Evolutionary conservation across 1,140 invertebrate species (phyloP).

Genomic region (Bombus sylvicola): DNA sequence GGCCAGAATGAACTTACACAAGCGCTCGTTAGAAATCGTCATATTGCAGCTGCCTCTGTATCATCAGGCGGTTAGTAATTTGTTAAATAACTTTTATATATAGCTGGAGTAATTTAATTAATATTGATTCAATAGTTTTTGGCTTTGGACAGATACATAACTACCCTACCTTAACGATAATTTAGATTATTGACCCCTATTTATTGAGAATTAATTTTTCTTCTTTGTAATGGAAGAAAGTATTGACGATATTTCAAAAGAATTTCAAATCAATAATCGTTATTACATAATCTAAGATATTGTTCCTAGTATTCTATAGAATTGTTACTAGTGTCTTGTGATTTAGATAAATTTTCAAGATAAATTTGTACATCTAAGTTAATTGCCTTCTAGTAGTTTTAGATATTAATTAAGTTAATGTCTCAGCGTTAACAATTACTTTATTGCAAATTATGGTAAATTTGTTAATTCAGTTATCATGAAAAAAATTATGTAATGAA

Average conservation of each 20-base stretch:
- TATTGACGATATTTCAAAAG: not conserved
- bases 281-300: constrained; percentile 49
- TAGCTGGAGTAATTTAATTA: not conserved
- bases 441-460: not conserved
- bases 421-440: not conserved
- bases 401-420: not conserved
- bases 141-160: not conserved
- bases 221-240: not conserved
- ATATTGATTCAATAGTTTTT: not conserved
- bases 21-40: constrained; percentile 83
- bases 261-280: not conserved
- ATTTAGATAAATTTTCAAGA: not conserved
- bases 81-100: not conserved
- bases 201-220: not conserved
- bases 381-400: not conserved
- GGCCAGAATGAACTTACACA: constrained; percentile 74
- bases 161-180: not conserved
- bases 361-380: not conserved
- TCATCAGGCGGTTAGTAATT: constrained; percentile 81
- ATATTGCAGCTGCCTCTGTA: constrained; percentile 85
- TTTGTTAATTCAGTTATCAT: not conserved
- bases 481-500: constrained; percentile 23
- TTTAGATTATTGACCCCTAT: not conserved
- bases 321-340: not conserved
- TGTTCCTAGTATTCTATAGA: not conserved